Conservation (phyloP, 2,113 vertebrate genomes). For the Platysteira castanea region DNA sequence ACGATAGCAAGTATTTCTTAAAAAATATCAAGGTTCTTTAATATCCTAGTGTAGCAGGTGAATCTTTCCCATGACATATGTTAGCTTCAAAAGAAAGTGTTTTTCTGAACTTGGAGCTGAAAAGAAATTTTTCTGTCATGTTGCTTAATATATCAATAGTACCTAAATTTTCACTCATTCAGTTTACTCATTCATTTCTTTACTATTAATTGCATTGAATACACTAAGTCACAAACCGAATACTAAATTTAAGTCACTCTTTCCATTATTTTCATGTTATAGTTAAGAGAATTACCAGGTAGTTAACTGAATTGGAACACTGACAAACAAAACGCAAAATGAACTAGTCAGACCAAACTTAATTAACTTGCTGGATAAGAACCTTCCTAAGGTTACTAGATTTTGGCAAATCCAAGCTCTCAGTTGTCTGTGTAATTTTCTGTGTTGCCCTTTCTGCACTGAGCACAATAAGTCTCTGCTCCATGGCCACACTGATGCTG, state of each 20-base stretch:
- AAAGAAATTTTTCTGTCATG: neutral
- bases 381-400: neutral
- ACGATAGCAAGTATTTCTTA: neutral
- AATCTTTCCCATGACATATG: neutral
- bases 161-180: neutral
- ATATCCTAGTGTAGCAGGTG: neutral
- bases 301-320: neutral
- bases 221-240: neutral
- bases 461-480: neutral
- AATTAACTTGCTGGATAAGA: neutral
- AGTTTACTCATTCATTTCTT: neutral
- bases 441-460: accelerated
- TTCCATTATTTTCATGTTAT: neutral
- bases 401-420: neutral
- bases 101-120: neutral
- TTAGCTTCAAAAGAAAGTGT: neutral
- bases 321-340: neutral
- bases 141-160: neutral
- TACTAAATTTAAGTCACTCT: neutral
- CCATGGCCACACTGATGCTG: neutral
- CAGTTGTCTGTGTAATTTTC: neutral
- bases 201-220: neutral
- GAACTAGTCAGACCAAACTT: neutral
- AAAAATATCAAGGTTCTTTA: neutral
- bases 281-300: neutral